Evolutionary conservation across 2,888 invertebrate genomes (phyloP).

Genomic region (Zygogramma bicolorata): DNA sequence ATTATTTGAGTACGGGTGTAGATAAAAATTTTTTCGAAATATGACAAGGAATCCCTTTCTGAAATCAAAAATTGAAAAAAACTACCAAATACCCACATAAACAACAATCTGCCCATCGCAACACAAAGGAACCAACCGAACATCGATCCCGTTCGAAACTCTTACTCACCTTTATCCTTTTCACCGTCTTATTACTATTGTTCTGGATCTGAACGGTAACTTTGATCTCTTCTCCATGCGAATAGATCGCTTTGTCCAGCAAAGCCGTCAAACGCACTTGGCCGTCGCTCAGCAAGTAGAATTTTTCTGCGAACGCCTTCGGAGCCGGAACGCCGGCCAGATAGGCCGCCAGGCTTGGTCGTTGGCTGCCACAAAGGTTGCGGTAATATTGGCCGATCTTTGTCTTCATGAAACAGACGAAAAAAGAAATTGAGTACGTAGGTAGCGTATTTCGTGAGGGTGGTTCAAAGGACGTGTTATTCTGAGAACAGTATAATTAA

Average conservation of each 20-base stretch:
- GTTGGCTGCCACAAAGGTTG: slow-evolving; percentile 61
- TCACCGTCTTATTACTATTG: slow-evolving; percentile 86
- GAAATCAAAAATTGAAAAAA: no score
- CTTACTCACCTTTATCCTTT: slow-evolving; percentile 80
- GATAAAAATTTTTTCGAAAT: no score
- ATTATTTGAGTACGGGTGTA: no score
- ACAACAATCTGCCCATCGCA: no score
- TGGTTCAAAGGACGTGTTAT: no score
- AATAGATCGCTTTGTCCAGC: slow-evolving; percentile 85
- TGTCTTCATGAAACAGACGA: neutral
- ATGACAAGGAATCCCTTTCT: no score
- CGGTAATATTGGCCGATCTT: slow-evolving; percentile 42
- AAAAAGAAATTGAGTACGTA: no score
- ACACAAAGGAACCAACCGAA: no score
- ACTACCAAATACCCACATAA: no score
- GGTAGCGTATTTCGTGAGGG: no score
- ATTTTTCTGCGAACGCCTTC: slow-evolving; percentile 80
- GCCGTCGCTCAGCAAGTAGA: slow-evolving; percentile 88
- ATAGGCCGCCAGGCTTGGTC: slow-evolving; percentile 60
- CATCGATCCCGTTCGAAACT: no score
- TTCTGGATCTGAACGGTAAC: slow-evolving; percentile 83
- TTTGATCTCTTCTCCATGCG: slow-evolving; percentile 84
- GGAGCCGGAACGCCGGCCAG: slow-evolving; percentile 72
- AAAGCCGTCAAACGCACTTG: slow-evolving; percentile 83
- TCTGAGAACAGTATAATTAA: no score